These are phyloP conservation scores for Motacilla alba DNA, from an alignment of 2,113 vertebrate genomes.

Conservation along the genomic window DNA sequence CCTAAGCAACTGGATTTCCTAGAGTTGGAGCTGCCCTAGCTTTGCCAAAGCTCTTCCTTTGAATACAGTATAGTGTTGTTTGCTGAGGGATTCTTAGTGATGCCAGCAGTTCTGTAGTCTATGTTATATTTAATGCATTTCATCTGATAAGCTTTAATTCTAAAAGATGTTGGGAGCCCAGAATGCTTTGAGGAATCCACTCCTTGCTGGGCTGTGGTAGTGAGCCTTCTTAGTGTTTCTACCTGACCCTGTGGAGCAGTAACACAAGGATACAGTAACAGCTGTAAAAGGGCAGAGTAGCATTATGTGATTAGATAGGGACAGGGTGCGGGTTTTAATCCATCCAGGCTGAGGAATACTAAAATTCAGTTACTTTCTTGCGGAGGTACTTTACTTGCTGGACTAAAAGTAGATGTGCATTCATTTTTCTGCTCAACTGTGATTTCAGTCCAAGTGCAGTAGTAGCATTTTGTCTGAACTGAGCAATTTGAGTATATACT, in stretches of 20 bases:
- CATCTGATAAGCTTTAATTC: neutral
- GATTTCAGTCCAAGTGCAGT: neutral
- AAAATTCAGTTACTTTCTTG: neutral
- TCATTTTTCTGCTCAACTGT: neutral
- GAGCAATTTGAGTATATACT: neutral
- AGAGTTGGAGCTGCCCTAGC: neutral
- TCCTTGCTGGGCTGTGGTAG: neutral
- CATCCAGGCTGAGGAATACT: neutral
- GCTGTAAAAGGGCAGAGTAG: neutral
- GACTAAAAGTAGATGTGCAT: neutral
- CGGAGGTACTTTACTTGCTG: neutral
- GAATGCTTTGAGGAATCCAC: neutral
- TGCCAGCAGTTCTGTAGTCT: neutral
- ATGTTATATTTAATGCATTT: neutral
- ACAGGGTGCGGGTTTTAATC: neutral
- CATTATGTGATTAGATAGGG: neutral
- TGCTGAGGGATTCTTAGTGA: neutral
- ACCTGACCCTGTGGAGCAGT: neutral
- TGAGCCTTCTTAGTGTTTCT: neutral
- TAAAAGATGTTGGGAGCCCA: neutral
- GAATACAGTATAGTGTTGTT: neutral
- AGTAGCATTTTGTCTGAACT: neutral
- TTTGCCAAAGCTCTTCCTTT: neutral
- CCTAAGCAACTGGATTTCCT: neutral
- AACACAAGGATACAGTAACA: neutral